Percentiles rank a stretch among this genome's conserved stretches.
These are phyloP conservation scores for Syngnathus acus DNA, from an alignment of 2,797 vertebrate genomes.

Conservation along the genomic window DNA sequence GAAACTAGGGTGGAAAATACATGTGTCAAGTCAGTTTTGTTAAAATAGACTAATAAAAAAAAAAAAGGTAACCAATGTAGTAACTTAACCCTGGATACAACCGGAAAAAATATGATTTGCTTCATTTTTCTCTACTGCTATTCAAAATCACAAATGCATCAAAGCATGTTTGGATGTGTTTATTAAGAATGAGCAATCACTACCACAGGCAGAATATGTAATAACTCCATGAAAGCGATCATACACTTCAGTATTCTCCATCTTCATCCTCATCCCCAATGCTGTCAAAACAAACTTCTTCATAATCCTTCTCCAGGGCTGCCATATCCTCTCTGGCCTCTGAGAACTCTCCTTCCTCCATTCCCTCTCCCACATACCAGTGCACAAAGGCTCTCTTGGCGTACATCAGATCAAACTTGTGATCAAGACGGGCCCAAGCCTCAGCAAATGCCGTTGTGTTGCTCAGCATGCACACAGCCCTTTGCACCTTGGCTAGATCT, in stretches of 20 bases:
- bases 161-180: neutral
- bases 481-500: constrained; percentile 84
- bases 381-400: constrained; percentile 95
- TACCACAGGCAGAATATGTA: neutral
- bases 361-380: constrained; percentile 94
- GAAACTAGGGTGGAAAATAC: neutral
- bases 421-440: constrained; percentile 88
- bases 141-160: neutral
- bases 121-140: neutral
- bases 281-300: too few species aligned
- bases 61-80: too few species aligned
- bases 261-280: too few species aligned
- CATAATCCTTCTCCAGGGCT: constrained; percentile 69
- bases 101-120: neutral
- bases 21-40: too few species aligned
- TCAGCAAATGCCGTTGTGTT: constrained; percentile 91
- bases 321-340: constrained; percentile 83
- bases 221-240: neutral
- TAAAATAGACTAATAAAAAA: too few species aligned
- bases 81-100: neutral
- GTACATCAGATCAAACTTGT: constrained; percentile 95
- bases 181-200: neutral
- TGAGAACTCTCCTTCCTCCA: constrained; percentile 86
- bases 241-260: too few species aligned
- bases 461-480: constrained; percentile 91